Conservation (phyloP, 1,140 invertebrate species). For the Rhopalosiphum maidis region DNA sequence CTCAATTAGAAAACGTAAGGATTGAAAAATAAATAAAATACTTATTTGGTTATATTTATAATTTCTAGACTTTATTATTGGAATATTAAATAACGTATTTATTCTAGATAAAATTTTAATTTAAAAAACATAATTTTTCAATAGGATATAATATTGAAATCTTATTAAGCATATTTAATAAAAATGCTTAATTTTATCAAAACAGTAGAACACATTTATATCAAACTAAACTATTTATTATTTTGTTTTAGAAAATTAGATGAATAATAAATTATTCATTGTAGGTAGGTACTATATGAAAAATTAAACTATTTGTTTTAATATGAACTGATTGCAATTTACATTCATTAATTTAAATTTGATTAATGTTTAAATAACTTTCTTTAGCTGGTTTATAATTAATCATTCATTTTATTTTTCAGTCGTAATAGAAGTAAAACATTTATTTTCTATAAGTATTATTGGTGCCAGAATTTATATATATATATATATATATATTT, state of each 20-base stretch:
- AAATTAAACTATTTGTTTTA: no score
- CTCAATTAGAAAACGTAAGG: background rate
- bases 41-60: background rate
- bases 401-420: background rate
- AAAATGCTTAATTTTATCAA: background rate
- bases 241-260: background rate
- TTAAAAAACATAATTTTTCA: background rate
- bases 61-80: background rate
- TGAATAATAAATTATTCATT: background rate
- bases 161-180: background rate
- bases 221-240: background rate
- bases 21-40: background rate
- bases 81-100: background rate
- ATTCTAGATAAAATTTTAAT: background rate
- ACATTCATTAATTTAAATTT: no score
- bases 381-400: no score
- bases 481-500: background rate
- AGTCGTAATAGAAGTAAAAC: background rate
- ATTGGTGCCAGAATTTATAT: background rate
- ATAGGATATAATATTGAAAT: background rate
- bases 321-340: no score
- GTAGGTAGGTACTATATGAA: background rate
- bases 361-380: no score
- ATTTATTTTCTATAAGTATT: background rate
- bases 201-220: background rate